A percentile compares a stretch with the other conserved stretches of the same genome.
Evolutionary conservation across 2,113 vertebrate species (phyloP).

Genomic region (Lates calcarifer): DNA sequence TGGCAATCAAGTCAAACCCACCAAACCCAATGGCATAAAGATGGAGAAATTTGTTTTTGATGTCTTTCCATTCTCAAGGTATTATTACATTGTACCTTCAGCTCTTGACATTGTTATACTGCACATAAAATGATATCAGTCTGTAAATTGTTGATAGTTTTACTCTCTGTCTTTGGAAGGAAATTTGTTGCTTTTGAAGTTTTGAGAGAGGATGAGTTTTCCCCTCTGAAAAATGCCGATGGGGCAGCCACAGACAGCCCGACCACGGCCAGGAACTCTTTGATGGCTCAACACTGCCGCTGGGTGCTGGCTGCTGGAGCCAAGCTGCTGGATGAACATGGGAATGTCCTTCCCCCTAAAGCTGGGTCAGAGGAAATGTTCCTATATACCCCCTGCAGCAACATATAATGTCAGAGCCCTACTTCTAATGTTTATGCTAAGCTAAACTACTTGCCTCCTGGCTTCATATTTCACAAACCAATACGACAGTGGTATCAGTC

Average conservation of each 20-base stretch:
- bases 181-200: conserved; percentile 95
- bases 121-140: neutral
- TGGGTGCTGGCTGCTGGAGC: conserved; percentile 90
- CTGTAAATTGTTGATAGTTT: neutral
- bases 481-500: neutral
- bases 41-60: conserved; percentile 99
- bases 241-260: conserved; percentile 86
- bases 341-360: conserved; percentile 65
- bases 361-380: conserved; percentile 78
- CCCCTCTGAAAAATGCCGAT: conserved; percentile 92
- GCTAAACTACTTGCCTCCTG: neutral
- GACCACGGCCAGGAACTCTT: conserved; percentile 83
- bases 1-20: conserved; percentile 90
- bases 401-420: neutral
- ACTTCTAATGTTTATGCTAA: neutral
- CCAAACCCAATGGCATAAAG: conserved; percentile 93
- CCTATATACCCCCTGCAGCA: neutral
- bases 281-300: conserved; percentile 90
- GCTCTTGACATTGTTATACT: neutral
- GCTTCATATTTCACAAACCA: neutral
- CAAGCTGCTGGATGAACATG: conserved; percentile 80
- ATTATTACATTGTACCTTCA: neutral
- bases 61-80: conserved; percentile 95
- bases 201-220: conserved; percentile 92
- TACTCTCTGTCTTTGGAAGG: conserved; percentile 75